Evolutionary conservation across 2,113 vertebrate genomes (phyloP).

Genomic region (Balaeniceps rex): DNA sequence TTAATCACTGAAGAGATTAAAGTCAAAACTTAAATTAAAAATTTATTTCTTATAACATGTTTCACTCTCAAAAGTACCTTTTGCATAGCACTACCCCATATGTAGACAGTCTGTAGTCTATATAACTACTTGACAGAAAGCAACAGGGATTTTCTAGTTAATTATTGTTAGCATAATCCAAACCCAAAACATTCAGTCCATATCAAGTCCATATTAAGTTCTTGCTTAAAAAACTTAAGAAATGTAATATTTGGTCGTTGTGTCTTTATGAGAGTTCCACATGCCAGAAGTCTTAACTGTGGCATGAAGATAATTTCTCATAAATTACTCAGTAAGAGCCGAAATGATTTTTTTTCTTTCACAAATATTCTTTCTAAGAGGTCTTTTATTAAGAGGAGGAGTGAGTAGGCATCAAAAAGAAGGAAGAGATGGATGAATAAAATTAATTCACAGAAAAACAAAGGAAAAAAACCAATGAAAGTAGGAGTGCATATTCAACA

Average conservation of each 20-base stretch:
- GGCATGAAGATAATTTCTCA: not conserved
- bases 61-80: constrained; percentile 4
- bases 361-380: not conserved
- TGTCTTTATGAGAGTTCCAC: not conserved
- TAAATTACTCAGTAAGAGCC: not conserved
- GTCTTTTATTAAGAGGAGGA: not conserved
- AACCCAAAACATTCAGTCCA: not conserved
- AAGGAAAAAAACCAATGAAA: not conserved
- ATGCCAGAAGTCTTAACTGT: not conserved
- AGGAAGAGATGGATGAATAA: not conserved
- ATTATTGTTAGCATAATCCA: not conserved
- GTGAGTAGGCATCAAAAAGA: not conserved
- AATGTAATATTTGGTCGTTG: not conserved
- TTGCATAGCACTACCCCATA: not conserved
- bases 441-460: not conserved
- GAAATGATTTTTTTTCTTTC: not conserved
- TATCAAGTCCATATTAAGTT: not conserved
- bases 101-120: not conserved
- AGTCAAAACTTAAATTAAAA: constrained; percentile 61
- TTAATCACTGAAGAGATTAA: constrained; percentile 56
- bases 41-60: constrained; percentile 7
- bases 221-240: constrained; percentile 12
- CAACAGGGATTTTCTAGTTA: constrained; percentile 8
- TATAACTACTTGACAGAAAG: constrained; percentile 28
- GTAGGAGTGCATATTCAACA: not conserved